Conservation (phyloP, 2,888 invertebrate species). For the Linyphia triangularis region DNA sequence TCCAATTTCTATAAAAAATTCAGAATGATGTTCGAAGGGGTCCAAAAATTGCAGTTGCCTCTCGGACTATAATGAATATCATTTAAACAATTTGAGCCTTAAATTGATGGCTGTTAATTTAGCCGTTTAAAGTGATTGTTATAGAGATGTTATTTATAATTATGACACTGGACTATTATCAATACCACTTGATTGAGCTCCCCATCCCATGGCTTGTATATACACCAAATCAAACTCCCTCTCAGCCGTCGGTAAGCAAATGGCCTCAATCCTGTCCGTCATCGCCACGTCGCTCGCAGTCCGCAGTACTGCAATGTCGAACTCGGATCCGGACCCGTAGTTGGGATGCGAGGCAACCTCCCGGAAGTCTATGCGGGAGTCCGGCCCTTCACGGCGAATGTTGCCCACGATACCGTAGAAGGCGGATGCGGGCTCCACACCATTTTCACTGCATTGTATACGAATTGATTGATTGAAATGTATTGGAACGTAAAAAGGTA, state of each 20-base stretch:
- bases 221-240: constrained; percentile 24
- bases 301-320: constrained; percentile 60
- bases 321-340: constrained; percentile 36
- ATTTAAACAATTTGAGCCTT: too few species aligned
- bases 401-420: constrained; percentile 68
- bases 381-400: constrained; percentile 43
- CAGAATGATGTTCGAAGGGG: too few species aligned
- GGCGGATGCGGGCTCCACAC: constrained; percentile 32
- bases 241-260: constrained; percentile 39
- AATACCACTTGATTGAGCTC: constrained; percentile 43
- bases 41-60: too few species aligned
- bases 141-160: too few species aligned
- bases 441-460: constrained; percentile 31
- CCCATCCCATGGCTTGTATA: constrained; percentile 60
- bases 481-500: too few species aligned
- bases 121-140: too few species aligned
- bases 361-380: constrained; percentile 46
- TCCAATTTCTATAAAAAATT: too few species aligned
- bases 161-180: too few species aligned
- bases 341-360: constrained; percentile 50
- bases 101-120: too few species aligned
- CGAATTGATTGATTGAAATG: too few species aligned
- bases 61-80: too few species aligned
- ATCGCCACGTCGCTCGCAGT: neutral
- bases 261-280: neutral